These are phyloP conservation scores for Magallana angulata DNA, from an alignment of 1,140 invertebrate species.

Conservation along the genomic window DNA sequence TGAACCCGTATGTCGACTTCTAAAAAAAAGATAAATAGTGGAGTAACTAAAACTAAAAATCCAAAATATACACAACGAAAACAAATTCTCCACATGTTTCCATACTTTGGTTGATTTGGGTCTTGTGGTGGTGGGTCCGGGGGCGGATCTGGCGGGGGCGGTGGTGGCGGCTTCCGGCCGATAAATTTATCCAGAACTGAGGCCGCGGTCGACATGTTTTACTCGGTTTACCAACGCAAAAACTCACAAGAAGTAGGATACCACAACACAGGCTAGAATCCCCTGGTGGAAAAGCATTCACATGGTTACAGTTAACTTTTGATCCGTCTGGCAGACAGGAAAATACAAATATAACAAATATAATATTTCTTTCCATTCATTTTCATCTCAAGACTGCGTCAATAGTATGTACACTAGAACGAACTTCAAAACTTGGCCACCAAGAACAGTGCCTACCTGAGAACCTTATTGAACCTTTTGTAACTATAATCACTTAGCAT, in stretches of 20 bases:
- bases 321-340: not conserved
- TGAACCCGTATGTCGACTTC: not conserved
- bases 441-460: slow-evolving; percentile 5
- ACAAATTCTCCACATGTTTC: not conserved
- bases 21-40: not conserved
- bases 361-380: not conserved
- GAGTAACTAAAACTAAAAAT: not conserved
- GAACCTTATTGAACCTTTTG: slow-evolving; percentile 1
- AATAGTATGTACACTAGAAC: not conserved
- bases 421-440: not conserved
- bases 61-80: not conserved
- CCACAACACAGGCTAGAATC: not conserved
- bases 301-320: not conserved
- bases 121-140: slow-evolving; percentile 11
- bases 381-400: not conserved
- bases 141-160: slow-evolving; percentile 25
- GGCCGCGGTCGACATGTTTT: slow-evolving; percentile 26
- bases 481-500: not conserved
- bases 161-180: slow-evolving; percentile 35
- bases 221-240: not conserved
- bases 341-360: not conserved
- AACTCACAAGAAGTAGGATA: not conserved
- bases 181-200: slow-evolving; percentile 40
- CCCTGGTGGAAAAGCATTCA: not conserved
- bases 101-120: slow-evolving; percentile 22